Conservation (phyloP, 2,888 invertebrate genomes). For the Coelinius sp. region DNA sequence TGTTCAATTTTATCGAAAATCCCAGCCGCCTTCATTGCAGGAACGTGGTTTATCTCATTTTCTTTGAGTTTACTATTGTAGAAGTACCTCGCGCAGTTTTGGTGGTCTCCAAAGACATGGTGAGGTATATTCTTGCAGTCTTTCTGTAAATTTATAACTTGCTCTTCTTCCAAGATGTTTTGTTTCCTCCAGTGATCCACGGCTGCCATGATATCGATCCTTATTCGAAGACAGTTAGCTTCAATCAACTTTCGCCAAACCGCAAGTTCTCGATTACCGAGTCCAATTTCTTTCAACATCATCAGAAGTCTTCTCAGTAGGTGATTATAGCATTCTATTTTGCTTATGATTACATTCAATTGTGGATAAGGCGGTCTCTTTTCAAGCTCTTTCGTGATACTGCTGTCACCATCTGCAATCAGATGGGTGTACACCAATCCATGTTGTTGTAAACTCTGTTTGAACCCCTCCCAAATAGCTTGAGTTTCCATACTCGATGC, state of each 20-base stretch:
- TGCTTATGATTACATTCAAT: neutral
- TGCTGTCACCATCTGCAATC: neutral
- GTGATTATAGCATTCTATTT: neutral
- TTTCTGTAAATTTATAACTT: neutral
- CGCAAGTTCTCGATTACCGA: neutral
- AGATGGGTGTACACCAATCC: neutral
- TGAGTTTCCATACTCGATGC: neutral
- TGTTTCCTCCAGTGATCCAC: neutral
- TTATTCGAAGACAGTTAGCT: neutral
- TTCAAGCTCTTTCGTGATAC: neutral
- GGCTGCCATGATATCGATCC: neutral
- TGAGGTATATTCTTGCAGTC: conserved; percentile 43
- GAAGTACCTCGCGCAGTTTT: conserved; percentile 29
- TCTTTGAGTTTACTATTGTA: neutral
- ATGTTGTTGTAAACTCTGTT: neutral
- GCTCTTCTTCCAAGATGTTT: neutral
- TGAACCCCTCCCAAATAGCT: neutral
- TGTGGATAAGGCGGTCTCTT: neutral
- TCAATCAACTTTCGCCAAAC: neutral
- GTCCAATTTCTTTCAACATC: neutral
- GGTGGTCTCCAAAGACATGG: conserved; percentile 47
- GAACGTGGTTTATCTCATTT: conserved; percentile 35
- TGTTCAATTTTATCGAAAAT: conserved; percentile 36
- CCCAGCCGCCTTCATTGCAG: conserved; percentile 28
- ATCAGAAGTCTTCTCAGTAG: neutral